phyloP scores from a whole-genome alignment of 2,797 vertebrate species.

The Ctenosaura bakeri region DNA sequence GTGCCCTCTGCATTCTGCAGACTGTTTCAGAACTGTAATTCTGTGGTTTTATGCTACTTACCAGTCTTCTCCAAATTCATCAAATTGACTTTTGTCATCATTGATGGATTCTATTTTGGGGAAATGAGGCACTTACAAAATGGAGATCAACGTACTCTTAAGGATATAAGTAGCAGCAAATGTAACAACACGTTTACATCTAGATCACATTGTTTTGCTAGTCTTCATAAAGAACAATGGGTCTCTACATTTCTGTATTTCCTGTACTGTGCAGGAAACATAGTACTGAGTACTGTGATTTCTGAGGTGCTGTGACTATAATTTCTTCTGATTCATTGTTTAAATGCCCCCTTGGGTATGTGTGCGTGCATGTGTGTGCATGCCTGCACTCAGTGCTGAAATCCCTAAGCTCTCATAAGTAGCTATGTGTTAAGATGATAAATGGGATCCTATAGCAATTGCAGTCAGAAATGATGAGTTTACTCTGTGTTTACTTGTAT shows the following conservation, averaged over 20 bases:
- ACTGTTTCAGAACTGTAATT: background rate
- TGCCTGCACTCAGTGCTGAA: background rate
- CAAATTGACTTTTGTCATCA: background rate
- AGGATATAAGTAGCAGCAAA: background rate
- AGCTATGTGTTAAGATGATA: background rate
- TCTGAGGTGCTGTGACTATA: no score
- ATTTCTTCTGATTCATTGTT: background rate
- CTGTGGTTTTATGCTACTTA: background rate
- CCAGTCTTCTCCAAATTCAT: background rate
- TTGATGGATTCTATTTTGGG: background rate
- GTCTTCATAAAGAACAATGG: background rate
- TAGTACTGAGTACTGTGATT: background rate
- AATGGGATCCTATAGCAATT: conserved; percentile 13
- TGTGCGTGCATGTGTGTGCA: background rate
- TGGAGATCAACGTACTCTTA: background rate
- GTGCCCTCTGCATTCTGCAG: background rate
- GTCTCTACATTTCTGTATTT: background rate
- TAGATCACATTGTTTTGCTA: background rate
- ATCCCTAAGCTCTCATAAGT: background rate
- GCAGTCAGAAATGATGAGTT: background rate
- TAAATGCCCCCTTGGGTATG: background rate
- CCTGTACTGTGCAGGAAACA: conserved; percentile 5
- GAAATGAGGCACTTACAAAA: background rate
- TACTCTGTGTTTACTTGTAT: conserved; percentile 32
- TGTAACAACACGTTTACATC: background rate